Percentiles rank a stretch among this genome's conserved stretches.
phyloP scores from a whole-genome alignment of 2,113 vertebrate species.

The Oxyura jamaicensis region DNA sequence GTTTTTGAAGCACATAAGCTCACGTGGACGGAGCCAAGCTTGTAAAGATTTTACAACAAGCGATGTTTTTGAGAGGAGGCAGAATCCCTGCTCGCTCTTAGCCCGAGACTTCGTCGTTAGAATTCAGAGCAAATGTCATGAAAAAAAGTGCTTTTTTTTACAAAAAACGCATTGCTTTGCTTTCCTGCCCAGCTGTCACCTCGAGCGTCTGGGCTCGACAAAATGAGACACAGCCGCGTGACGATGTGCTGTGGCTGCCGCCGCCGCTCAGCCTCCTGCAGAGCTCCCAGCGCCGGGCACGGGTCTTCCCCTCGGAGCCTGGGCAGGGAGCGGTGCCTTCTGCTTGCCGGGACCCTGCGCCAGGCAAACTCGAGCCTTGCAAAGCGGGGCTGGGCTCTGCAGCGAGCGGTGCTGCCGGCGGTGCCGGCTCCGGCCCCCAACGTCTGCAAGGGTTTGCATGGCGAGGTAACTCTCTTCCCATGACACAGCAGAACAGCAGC shows the following conservation, averaged over 20 bases:
- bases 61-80: not conserved
- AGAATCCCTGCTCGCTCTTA: not conserved
- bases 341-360: not conserved
- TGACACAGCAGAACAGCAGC: conserved; percentile 83
- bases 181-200: conserved; percentile 28
- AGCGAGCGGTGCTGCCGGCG: not conserved
- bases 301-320: not conserved
- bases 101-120: not conserved
- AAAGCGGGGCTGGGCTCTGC: not conserved
- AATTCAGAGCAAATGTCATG: conserved; percentile 17
- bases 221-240: conserved; percentile 46
- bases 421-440: not conserved
- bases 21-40: conserved; percentile 20
- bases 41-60: not conserved
- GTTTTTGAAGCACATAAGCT: not conserved
- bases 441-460: not conserved
- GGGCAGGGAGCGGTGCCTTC: not conserved
- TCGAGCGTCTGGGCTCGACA: not conserved
- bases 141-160: not conserved
- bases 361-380: not conserved
- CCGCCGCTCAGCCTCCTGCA: conserved; percentile 8
- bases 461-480: conserved; percentile 66
- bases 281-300: conserved; percentile 5
- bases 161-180: conserved; percentile 10
- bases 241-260: conserved; percentile 10